Evolutionary conservation across 2,113 vertebrate genomes (phyloP).

Genomic region (Pluvianellus socialis): DNA sequence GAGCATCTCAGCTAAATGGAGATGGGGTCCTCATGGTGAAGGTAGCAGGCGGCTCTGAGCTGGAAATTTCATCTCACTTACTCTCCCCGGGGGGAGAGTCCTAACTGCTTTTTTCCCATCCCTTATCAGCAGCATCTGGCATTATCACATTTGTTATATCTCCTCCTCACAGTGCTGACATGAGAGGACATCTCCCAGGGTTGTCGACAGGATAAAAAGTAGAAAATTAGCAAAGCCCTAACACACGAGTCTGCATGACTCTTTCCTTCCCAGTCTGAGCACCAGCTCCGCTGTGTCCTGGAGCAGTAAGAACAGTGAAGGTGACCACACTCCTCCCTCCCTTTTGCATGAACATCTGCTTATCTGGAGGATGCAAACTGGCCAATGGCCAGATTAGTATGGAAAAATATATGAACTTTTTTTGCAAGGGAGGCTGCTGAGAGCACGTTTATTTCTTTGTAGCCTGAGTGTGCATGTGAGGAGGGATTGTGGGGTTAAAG

Average conservation of each 20-base stretch:
- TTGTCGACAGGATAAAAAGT: background rate
- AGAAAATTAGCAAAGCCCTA: background rate
- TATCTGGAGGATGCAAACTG: background rate
- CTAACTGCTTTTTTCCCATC: background rate
- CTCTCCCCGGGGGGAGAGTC: background rate
- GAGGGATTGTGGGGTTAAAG: background rate
- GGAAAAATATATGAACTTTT: background rate
- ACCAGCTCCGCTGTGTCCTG: background rate
- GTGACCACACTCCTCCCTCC: background rate
- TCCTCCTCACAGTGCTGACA: background rate
- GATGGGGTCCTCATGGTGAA: background rate
- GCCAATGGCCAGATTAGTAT: background rate
- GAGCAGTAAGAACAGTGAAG: background rate
- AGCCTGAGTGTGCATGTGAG: background rate
- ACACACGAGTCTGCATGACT: fast-evolving
- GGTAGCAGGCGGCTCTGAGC: background rate
- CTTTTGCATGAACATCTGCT: background rate
- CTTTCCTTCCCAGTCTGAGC: background rate
- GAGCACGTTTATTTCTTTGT: background rate
- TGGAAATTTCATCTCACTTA: background rate
- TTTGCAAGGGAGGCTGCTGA: background rate
- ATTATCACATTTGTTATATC: background rate
- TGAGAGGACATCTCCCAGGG: background rate
- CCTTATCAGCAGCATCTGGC: conserved; percentile 28
- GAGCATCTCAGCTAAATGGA: background rate